Evolutionary conservation across 1,140 invertebrate species (phyloP).

Genomic region (Hestina assimilis): DNA sequence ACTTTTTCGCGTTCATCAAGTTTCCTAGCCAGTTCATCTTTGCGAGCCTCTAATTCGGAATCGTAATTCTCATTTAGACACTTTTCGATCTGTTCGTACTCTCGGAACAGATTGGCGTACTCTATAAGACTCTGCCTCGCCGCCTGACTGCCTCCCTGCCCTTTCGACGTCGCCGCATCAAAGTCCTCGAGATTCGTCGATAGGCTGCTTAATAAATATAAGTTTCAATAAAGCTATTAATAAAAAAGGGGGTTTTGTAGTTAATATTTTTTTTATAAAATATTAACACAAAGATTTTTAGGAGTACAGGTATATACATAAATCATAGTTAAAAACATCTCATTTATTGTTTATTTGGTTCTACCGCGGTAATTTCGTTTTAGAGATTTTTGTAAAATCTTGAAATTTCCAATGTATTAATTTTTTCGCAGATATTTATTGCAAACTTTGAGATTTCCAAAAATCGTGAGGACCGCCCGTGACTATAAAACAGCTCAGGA

Average conservation of each 20-base stretch:
- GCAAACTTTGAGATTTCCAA: too few relatives aligned
- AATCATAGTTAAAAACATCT: too few relatives aligned
- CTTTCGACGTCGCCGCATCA: conserved; percentile 51
- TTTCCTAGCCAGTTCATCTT: conserved; percentile 40
- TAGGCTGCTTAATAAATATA: conserved; percentile 43
- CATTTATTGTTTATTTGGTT: too few relatives aligned
- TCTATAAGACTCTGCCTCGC: conserved; percentile 50
- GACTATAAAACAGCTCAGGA: too few relatives aligned
- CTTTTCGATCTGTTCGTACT: conserved; percentile 49
- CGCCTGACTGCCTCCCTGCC: conserved; percentile 38
- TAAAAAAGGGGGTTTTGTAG: neutral
- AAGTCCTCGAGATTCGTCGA: conserved; percentile 44
- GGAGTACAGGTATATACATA: too few relatives aligned
- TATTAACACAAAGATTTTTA: too few relatives aligned
- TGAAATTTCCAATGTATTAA: too few relatives aligned
- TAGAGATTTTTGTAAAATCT: too few relatives aligned
- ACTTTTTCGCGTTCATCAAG: conserved; percentile 46
- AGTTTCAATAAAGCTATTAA: neutral
- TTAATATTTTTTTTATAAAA: neutral
- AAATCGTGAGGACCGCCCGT: too few relatives aligned
- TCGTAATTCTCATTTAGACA: conserved; percentile 38
- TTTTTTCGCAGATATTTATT: too few relatives aligned
- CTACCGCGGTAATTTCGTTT: too few relatives aligned
- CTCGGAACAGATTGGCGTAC: conserved; percentile 49
- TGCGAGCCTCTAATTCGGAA: conserved; percentile 38